A percentile compares a stretch with the other conserved stretches of the same genome.
These are phyloP conservation scores for Poecilobothrus nobilitatus DNA, from an alignment of 2,888 invertebrate genomes.

Conservation along the genomic window DNA sequence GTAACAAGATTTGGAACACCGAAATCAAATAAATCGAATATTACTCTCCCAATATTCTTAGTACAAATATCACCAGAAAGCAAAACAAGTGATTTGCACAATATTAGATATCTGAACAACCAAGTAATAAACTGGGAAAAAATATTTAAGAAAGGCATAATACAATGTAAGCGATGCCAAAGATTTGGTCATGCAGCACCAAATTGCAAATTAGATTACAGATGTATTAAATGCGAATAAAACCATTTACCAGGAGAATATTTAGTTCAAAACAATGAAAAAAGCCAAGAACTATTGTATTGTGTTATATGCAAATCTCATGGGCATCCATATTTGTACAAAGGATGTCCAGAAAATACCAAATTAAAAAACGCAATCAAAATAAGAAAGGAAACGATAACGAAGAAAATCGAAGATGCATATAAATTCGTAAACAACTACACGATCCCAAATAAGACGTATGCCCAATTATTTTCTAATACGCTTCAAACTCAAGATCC, in stretches of 20 bases:
- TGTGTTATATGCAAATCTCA: background rate
- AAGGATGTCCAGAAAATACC: background rate
- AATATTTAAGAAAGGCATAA: background rate
- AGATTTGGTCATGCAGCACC: conserved; percentile 1
- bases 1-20: no score
- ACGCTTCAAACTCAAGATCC: no score
- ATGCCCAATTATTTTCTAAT: no score
- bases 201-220: conserved; percentile 8
- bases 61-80: background rate
- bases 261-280: background rate
- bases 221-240: conserved; percentile 9
- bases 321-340: background rate
- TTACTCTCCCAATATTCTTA: background rate
- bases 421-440: no score
- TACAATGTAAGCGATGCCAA: conserved; percentile 19
- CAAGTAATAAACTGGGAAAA: background rate
- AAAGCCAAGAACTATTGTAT: background rate
- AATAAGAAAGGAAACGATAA: background rate
- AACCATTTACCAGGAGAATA: conserved; percentile 1
- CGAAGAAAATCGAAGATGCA: background rate
- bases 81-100: background rate
- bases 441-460: no score
- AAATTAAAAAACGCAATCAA: background rate
- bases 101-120: background rate
- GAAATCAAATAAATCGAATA: no score